Evolutionary conservation across 2,113 vertebrate species (phyloP), one percentile per base, ranked within the genome.

Genomic region (Columba livia): DNA sequence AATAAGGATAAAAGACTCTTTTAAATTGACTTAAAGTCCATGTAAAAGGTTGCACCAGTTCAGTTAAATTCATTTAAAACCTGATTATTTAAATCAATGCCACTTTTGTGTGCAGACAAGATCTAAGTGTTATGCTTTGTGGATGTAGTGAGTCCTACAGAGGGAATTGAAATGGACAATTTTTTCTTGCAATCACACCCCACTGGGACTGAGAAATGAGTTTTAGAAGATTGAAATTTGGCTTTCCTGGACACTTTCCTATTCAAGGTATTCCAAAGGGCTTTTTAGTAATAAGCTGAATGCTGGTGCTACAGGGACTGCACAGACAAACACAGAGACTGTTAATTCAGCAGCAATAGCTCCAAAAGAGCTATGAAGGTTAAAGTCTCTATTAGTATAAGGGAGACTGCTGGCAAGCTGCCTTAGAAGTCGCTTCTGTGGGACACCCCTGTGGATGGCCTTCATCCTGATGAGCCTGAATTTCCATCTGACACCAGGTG

Each of bases 11-110:
- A 96, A 96, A 90, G 21, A 11, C 21, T 91, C 53, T 91, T 81
- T 75, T 34, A 95, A 93, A 92, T 91, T 90, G 61, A 94, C 69
- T 95, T 81, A 34, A 94, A 88, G 75, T 81, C 82, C 60, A 69
- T 0, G 0, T 83, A 90, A 85, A 95, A 80, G 64, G 79, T 94
- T 92, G 64, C 53, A 66, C 14, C 29, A 56, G 44, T 93, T 93
- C 83, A 88, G 67, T 88, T 88, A 93, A 94, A 95, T 84, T 95
- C 34, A 81, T 94, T 96, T 88, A 54, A 86, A 92, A 95, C 16
- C 19, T 71, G 80, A 93, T 95, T 92, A 93, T 96, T 97, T 93
- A 95, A 97, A 96, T 96, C 85, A 90, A 69, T 92, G 79, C 21
- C 61, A 84, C 56, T 78, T 91, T 48, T 69, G 32, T 62, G 72